A percentile compares a stretch with the other conserved stretches of the same genome.
These are phyloP conservation scores for Trichonephila inaurata DNA, from an alignment of 1,140 invertebrate genomes.

Conservation along the genomic window DNA sequence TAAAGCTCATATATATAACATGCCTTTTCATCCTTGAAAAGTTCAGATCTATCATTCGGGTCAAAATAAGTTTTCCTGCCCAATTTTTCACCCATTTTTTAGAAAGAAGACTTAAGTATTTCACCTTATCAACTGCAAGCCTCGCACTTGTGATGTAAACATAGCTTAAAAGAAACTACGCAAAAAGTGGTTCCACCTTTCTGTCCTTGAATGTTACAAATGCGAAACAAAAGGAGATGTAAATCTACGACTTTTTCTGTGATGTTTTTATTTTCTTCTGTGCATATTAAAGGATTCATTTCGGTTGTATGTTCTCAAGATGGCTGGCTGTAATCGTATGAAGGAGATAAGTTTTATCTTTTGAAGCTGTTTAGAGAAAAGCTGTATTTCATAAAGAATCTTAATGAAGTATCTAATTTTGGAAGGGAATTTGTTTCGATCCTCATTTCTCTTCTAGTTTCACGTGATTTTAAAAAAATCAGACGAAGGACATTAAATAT, in stretches of 20 bases:
- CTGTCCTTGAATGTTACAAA: slow-evolving; percentile 17
- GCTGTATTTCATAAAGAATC: too few species aligned
- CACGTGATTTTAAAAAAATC: too few species aligned
- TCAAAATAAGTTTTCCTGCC: neutral
- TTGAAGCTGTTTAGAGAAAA: too few species aligned
- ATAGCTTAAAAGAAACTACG: neutral
- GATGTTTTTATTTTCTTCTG: neutral
- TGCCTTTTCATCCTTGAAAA: too few species aligned
- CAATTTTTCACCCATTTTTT: neutral
- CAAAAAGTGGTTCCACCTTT: slow-evolving; percentile 14
- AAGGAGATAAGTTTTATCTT: too few species aligned
- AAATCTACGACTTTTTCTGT: neutral
- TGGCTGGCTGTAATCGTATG: neutral
- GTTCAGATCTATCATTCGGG: too few species aligned
- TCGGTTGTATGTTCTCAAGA: neutral
- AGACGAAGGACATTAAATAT: too few species aligned
- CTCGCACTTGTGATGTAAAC: neutral
- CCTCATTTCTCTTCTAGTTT: too few species aligned
- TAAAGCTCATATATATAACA: too few species aligned
- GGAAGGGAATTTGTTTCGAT: too few species aligned
- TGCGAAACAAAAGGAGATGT: neutral
- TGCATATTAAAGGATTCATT: neutral
- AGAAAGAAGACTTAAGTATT: neutral
- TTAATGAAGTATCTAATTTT: too few species aligned
- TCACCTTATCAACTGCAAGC: neutral